Conservation (phyloP, 2,888 invertebrate species). For the Cataglyphis livida region DNA sequence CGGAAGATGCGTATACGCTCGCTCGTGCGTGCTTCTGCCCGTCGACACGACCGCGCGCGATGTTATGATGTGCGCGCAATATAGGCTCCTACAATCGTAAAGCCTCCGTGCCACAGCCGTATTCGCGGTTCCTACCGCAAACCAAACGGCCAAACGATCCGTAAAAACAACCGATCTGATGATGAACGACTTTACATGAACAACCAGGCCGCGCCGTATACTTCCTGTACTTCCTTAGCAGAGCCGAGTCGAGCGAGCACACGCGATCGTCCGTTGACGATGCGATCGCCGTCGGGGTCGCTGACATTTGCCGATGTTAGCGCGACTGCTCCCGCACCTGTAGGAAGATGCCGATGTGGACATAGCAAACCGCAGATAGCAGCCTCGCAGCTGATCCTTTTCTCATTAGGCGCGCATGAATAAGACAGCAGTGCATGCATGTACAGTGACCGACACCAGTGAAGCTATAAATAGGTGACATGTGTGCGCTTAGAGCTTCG, state of each 20-base stretch:
- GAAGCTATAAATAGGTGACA: slow-evolving; percentile 65
- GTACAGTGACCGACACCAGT: slow-evolving; percentile 37
- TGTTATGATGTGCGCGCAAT: slow-evolving; percentile 50
- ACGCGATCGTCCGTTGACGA: slow-evolving; percentile 54
- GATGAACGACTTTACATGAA: slow-evolving; percentile 53
- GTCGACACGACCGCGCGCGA: slow-evolving; percentile 40
- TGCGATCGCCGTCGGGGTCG: slow-evolving; percentile 63
- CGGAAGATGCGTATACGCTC: slow-evolving; percentile 15
- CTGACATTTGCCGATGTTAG: slow-evolving; percentile 62
- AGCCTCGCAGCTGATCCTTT: slow-evolving; percentile 8
- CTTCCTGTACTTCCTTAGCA: slow-evolving; percentile 43
- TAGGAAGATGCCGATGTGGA: slow-evolving; percentile 46
- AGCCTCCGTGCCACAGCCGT: slow-evolving; percentile 46
- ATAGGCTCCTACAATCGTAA: slow-evolving; percentile 64
- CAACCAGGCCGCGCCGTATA: slow-evolving; percentile 34
- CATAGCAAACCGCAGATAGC: slow-evolving; percentile 65
- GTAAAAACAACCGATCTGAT: slow-evolving; percentile 48
- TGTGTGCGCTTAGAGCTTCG: slow-evolving; percentile 24
- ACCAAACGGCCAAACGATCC: slow-evolving; percentile 22
- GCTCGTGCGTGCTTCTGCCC: slow-evolving; percentile 38
- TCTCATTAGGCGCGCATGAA: neutral
- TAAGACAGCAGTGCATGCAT: slow-evolving; percentile 45
- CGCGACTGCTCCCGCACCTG: slow-evolving; percentile 64
- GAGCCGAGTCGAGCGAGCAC: slow-evolving; percentile 38
- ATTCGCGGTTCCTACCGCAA: slow-evolving; percentile 44